Percentiles rank a stretch among this genome's conserved stretches.
These are phyloP conservation scores for Chloroceryle aenea DNA, from an alignment of 2,113 vertebrate species.

Conservation along the genomic window DNA sequence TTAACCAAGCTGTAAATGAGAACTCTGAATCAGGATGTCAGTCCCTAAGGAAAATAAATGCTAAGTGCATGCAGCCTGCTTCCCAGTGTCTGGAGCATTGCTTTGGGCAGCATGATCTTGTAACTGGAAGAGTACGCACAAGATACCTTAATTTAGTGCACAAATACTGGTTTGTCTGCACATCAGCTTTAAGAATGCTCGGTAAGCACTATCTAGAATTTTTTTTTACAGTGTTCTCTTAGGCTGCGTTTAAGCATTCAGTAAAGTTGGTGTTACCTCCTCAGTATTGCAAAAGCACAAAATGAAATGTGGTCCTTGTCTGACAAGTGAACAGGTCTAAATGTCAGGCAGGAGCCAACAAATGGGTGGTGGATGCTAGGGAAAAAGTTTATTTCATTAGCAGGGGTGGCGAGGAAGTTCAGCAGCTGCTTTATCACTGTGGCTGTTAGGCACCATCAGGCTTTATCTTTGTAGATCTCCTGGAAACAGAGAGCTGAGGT, in stretches of 20 bases:
- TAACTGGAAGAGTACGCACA: background rate
- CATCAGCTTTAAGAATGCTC: background rate
- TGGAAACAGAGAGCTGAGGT: background rate
- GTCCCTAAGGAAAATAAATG: background rate
- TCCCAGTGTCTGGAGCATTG: background rate
- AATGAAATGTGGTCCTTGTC: background rate
- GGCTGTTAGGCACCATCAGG: background rate
- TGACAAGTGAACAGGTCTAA: background rate
- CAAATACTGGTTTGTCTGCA: background rate
- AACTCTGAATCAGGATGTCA: background rate
- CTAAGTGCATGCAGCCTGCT: background rate
- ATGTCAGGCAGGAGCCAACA: background rate
- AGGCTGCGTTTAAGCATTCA: background rate
- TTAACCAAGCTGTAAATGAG: background rate
- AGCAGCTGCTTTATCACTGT: background rate
- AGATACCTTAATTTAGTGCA: background rate
- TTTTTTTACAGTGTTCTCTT: background rate
- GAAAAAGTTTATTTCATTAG: background rate
- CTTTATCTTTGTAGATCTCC: background rate
- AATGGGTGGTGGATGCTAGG: background rate
- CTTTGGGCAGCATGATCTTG: background rate
- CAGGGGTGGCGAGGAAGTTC: background rate
- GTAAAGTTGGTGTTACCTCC: background rate
- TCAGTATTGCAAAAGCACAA: rapidly evolving
- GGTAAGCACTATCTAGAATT: background rate